Evolutionary conservation across 2,888 invertebrate genomes (phyloP).

Genomic region (Resseliella maxima): DNA sequence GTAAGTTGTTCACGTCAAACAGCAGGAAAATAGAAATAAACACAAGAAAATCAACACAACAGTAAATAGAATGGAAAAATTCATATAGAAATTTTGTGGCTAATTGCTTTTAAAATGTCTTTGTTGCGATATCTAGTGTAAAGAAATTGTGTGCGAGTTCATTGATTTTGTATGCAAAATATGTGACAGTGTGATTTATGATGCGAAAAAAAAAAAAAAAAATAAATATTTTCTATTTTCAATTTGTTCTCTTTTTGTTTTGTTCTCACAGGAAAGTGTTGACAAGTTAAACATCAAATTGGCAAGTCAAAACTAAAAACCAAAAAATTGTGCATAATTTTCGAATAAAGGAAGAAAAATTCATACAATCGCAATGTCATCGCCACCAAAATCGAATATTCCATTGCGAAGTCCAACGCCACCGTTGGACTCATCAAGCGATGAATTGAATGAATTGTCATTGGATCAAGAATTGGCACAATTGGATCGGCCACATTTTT

Average conservation of each 20-base stretch:
- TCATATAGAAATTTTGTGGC: conserved; percentile 7
- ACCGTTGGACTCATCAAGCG: conserved; percentile 59
- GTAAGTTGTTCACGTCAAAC: not conserved
- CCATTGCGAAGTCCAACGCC: conserved; percentile 57
- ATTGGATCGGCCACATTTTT: conserved; percentile 70
- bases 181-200: not conserved
- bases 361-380: not conserved
- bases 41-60: not conserved
- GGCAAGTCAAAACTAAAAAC: not conserved
- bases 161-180: conserved; percentile 37
- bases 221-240: not conserved
- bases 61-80: conserved; percentile 52
- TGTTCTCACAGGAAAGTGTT: not conserved
- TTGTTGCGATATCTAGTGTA: not conserved
- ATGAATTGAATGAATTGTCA: conserved; percentile 60
- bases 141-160: not conserved
- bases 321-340: not conserved
- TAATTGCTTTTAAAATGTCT: conserved; percentile 12
- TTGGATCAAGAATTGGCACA: conserved; percentile 61
- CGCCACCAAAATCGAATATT: conserved; percentile 10
- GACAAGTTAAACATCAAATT: not conserved
- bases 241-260: not conserved
- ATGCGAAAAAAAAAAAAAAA: not conserved
- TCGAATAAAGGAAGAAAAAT: too few relatives aligned
- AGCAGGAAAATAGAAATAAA: not conserved